Conservation (phyloP, 2,113 vertebrate species). For the Otolemur garnettii region DNA sequence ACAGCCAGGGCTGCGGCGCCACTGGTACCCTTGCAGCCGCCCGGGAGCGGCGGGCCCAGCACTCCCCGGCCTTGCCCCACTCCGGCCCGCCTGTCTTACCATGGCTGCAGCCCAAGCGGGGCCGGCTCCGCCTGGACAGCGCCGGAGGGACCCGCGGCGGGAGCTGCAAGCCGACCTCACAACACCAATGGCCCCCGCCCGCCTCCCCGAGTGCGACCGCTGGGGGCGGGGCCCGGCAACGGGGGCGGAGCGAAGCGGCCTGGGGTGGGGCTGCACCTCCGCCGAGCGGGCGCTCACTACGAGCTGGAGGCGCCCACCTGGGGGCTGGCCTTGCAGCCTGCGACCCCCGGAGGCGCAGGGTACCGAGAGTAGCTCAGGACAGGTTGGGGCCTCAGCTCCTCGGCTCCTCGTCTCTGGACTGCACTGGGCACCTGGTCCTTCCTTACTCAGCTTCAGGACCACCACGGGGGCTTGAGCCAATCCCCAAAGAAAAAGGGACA, state of each 20-base stretch:
- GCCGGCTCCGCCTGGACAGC: slow-evolving; percentile 78
- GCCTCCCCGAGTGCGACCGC: slow-evolving; percentile 33
- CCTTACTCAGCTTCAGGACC: background rate
- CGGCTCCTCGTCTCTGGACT: background rate
- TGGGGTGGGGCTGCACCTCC: slow-evolving; percentile 62
- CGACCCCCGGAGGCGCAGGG: background rate
- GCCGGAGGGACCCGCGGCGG: slow-evolving; percentile 51
- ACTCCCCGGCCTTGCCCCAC: background rate
- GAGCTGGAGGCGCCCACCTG: fast-evolving
- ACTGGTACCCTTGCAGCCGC: background rate
- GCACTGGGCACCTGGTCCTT: background rate
- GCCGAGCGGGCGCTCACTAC: fast-evolving
- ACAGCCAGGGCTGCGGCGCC: slow-evolving; percentile 14
- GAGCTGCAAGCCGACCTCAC: slow-evolving; percentile 67
- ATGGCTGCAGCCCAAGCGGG: slow-evolving; percentile 79
- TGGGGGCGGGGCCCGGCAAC: slow-evolving; percentile 47
- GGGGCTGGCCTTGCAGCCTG: background rate
- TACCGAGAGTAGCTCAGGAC: background rate
- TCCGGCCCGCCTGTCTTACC: slow-evolving; percentile 70
- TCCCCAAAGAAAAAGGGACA: background rate
- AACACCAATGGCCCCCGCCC: slow-evolving; percentile 49
- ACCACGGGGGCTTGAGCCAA: background rate
- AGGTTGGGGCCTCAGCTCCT: background rate
- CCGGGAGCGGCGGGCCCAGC: slow-evolving; percentile 32
- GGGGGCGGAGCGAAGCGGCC: slow-evolving; percentile 56